phyloP scores from a whole-genome alignment of 2,113 vertebrate species.

The Muntiacus muntjak region DNA sequence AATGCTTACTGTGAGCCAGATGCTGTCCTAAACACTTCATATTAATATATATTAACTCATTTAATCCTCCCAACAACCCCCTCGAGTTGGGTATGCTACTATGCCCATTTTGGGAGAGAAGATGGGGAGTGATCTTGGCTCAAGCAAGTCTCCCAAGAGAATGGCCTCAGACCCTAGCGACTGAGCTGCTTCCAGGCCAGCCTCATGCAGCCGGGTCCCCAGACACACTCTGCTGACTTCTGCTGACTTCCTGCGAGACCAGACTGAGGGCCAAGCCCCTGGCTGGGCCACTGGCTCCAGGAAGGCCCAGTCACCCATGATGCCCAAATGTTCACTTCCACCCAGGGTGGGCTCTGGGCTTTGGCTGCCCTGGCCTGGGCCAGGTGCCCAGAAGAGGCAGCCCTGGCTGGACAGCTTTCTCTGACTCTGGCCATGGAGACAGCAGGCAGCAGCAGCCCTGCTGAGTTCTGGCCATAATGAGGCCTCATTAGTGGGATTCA shows the following conservation, averaged over 20 bases:
- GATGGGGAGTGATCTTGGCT: not conserved
- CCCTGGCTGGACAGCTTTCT: too few species aligned
- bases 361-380: conserved; percentile 61
- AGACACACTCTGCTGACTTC: conserved; percentile 4
- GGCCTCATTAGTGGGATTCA: conserved; percentile 84
- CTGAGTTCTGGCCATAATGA: conserved; percentile 79
- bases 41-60: not conserved
- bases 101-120: not conserved
- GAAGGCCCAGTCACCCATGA: conserved; percentile 71
- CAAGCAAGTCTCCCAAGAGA: not conserved
- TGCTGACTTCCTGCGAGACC: conserved; percentile 34
- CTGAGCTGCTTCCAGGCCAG: not conserved
- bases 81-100: not conserved
- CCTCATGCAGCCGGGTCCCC: not conserved
- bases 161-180: not conserved
- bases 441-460: conserved; percentile 68
- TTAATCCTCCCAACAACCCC: not conserved
- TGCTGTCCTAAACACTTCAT: not conserved
- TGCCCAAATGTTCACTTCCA: conserved; percentile 67
- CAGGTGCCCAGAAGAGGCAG: too few species aligned
- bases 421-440: conserved; percentile 35
- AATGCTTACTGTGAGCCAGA: not conserved
- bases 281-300: conserved; percentile 50
- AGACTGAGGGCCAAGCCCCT: conserved; percentile 53
- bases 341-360: conserved; percentile 67